Evolutionary conservation across 2,888 invertebrate genomes (phyloP), one percentile per base, ranked within the genome.

Genomic region (Philonicus albiceps): DNA sequence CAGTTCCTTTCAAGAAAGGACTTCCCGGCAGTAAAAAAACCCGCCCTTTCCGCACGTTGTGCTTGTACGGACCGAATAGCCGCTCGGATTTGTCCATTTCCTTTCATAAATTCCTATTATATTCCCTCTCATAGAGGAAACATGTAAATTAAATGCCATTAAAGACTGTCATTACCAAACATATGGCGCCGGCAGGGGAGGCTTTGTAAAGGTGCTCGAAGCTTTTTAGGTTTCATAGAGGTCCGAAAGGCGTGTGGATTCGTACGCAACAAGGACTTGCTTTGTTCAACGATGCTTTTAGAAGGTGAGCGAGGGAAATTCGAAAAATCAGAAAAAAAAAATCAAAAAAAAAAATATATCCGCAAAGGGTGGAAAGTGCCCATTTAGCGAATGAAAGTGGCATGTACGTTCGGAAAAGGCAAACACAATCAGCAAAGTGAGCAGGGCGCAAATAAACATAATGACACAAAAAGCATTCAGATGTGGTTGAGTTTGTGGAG

Each of bases 381-480:
- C 80, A 81, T 86, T 84, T 81, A 76, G 75, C 78, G 86, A 53
- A 80, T 64, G 76, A 64, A 83, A 31, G 75, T 64, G 40, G 34
- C 40, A 37, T 73, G 55, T 72, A 80, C 53, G 22, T 43, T 37
- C 85, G 75, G 75, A 76, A 86, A 81, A 85, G 73, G 73, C 72
- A 80, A 78, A 85, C 85, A 84, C 87, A 76, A 84, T 74, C 86
- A 75, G 72, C 74, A 73, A 85, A 85, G 85, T 73, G 86, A 86
- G 80, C 85, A 85, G 84, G 76, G 80, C 37, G 87, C 85, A 87
- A 87, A 87, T 87, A 87, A 87, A 87, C 80, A 86, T 87, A 87
- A 87, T 86, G 85, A 78, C 84, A 80, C 7, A 73, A 85, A 84
- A 80, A 86, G 86, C 86, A 86, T 86, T 87, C 87, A 85, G 86